Evolutionary conservation across 1,140 invertebrate species (phyloP).

Genomic region (Hylaeus volcanicus): DNA sequence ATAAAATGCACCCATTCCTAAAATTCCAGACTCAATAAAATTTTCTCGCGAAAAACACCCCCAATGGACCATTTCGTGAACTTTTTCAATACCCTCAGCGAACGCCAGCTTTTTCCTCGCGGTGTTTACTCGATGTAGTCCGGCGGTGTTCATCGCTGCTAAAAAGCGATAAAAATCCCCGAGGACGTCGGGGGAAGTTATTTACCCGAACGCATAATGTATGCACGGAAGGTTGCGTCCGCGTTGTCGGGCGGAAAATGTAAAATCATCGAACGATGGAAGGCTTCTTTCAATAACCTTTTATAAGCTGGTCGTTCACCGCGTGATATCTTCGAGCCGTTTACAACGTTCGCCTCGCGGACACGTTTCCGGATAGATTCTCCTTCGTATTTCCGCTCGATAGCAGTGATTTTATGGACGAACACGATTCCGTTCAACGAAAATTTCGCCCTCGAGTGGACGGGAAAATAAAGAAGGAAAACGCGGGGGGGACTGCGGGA

Average conservation of each 20-base stretch:
- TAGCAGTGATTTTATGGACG: constrained; percentile 12
- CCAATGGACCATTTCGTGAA: neutral
- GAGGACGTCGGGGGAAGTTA: neutral
- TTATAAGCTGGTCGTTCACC: constrained; percentile 14
- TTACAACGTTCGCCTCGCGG: too few species aligned
- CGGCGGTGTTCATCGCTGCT: too few species aligned
- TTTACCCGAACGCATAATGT: neutral
- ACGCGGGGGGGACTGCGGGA: too few species aligned
- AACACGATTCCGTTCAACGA: constrained; percentile 1
- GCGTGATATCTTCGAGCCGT: neutral
- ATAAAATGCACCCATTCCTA: too few species aligned
- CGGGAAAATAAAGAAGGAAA: neutral
- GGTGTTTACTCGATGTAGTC: too few species aligned
- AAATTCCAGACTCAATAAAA: too few species aligned
- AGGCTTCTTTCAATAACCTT: constrained; percentile 1
- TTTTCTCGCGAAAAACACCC: too few species aligned
- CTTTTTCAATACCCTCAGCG: too few species aligned
- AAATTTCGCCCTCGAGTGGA: constrained; percentile 20
- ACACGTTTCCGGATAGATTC: constrained; percentile 21
- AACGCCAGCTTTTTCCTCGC: too few species aligned
- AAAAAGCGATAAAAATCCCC: neutral
- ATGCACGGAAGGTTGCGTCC: neutral
- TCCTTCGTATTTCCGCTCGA: neutral
- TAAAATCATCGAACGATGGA: neutral
- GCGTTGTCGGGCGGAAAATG: constrained; percentile 5